phyloP scores from a whole-genome alignment of 2,888 invertebrate species.

The Horisme vitalbata region DNA sequence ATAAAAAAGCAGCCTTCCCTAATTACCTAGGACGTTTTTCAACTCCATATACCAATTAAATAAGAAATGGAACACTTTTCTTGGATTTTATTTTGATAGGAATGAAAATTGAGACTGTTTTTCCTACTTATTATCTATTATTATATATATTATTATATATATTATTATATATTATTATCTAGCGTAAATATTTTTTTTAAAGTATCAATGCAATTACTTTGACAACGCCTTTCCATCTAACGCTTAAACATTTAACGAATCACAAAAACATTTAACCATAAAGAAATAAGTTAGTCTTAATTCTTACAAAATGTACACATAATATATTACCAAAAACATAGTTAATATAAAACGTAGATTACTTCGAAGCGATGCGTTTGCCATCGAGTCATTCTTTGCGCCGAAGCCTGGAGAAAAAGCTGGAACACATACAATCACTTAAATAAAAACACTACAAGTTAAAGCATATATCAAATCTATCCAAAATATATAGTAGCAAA shows the following conservation, averaged over 20 bases:
- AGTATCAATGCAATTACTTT: background rate
- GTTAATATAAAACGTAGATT: conserved; percentile 27
- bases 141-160: no score
- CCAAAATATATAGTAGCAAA: background rate
- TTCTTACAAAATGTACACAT: conserved; percentile 22
- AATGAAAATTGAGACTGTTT: conserved; percentile 12
- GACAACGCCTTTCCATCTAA: no score
- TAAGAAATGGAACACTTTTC: conserved; percentile 41
- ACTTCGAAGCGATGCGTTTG: conserved; percentile 35
- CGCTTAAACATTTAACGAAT: conserved; percentile 9
- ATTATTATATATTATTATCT: no score
- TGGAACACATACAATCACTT: conserved; percentile 45
- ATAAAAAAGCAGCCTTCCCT: conserved; percentile 10
- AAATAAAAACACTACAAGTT: conserved; percentile 15
- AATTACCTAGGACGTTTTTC: conserved; percentile 9
- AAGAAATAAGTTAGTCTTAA: conserved; percentile 13
- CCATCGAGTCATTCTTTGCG: conserved; percentile 59
- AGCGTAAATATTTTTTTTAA: no score
- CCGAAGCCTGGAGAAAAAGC: conserved; percentile 76
- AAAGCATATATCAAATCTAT: conserved; percentile 15
- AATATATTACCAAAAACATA: conserved; percentile 4
- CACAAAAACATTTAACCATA: background rate
- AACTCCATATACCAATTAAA: conserved; percentile 35
- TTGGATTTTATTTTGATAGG: conserved; percentile 15
- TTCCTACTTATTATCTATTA: background rate